A percentile compares a stretch with the other conserved stretches of the same genome.
Conservation (phyloP, 2,113 vertebrate species). For the Thunnus maccoyii region DNA sequence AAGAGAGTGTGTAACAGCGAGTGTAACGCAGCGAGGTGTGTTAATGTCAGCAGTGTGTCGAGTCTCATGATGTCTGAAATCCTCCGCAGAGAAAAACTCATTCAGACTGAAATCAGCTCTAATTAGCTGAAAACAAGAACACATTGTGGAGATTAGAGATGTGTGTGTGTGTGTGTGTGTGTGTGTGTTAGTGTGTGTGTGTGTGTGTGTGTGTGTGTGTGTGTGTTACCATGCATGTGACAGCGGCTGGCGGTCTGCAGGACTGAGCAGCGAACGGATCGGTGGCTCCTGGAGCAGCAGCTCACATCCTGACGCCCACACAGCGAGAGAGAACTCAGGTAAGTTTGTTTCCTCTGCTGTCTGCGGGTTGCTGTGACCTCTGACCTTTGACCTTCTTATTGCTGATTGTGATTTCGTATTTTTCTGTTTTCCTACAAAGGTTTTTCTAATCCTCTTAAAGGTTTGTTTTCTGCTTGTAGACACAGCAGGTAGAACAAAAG, state of each 20-base stretch:
- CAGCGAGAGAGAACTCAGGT: background rate
- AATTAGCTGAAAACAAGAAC: constrained; percentile 57
- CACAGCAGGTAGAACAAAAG: too few relatives aligned
- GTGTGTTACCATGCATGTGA: constrained; percentile 30
- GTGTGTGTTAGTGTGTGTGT: constrained; percentile 20
- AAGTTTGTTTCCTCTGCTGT: background rate
- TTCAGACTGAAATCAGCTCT: constrained; percentile 51
- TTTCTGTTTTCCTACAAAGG: too few relatives aligned
- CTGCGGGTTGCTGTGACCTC: background rate
- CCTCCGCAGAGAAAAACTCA: constrained; percentile 36
- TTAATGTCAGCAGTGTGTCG: constrained; percentile 10
- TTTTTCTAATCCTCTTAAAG: too few relatives aligned
- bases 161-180: constrained; percentile 29
- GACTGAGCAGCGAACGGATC: background rate
- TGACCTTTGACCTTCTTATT: background rate
- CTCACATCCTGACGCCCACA: background rate
- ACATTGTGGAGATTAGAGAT: constrained; percentile 25
- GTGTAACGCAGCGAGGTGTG: background rate
- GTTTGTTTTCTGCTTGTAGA: too few relatives aligned
- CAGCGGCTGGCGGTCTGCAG: background rate
- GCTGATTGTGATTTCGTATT: too few relatives aligned
- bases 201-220: constrained; percentile 28
- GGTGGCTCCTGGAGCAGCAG: background rate
- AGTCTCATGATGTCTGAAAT: constrained; percentile 63
- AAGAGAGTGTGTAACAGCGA: background rate